phyloP scores from a whole-genome alignment of 2,797 vertebrate species.

The Tapirus indicus region DNA sequence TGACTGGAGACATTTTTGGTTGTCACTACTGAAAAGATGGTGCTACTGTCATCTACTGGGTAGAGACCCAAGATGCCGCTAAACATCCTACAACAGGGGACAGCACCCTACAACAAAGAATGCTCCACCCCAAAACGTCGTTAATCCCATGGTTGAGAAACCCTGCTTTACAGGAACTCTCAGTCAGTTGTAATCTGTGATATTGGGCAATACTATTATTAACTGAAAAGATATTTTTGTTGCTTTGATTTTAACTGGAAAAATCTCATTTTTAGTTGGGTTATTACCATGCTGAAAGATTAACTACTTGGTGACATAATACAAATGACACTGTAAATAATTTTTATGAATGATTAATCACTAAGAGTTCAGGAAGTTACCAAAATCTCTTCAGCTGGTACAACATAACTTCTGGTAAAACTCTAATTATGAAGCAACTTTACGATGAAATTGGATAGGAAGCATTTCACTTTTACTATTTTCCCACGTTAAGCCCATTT shows the following conservation, averaged over 20 bases:
- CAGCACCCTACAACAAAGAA: background rate
- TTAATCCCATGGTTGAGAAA: constrained; percentile 4
- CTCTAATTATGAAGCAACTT: constrained; percentile 28
- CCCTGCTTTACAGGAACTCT: background rate
- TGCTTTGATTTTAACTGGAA: constrained; percentile 48
- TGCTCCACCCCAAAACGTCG: background rate
- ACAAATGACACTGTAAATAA: constrained; percentile 57
- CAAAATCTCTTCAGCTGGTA: background rate
- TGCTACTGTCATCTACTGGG: background rate
- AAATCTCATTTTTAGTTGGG: constrained; percentile 35
- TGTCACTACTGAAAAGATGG: background rate
- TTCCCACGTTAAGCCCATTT: constrained; percentile 18
- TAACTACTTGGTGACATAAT: constrained; percentile 63
- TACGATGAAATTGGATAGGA: background rate
- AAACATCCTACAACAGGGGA: background rate
- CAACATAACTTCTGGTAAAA: constrained; percentile 13
- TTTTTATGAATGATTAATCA: constrained; percentile 66
- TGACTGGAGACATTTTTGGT: background rate
- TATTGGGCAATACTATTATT: constrained; percentile 2
- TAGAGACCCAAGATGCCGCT: background rate
- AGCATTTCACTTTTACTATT: background rate
- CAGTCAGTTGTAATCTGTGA: background rate
- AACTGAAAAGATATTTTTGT: constrained; percentile 1
- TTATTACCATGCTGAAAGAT: constrained; percentile 51
- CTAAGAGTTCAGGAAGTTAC: constrained; percentile 30